These are phyloP conservation scores for Spialia ferax DNA, from an alignment of 2,888 invertebrate species.

Conservation along the genomic window DNA sequence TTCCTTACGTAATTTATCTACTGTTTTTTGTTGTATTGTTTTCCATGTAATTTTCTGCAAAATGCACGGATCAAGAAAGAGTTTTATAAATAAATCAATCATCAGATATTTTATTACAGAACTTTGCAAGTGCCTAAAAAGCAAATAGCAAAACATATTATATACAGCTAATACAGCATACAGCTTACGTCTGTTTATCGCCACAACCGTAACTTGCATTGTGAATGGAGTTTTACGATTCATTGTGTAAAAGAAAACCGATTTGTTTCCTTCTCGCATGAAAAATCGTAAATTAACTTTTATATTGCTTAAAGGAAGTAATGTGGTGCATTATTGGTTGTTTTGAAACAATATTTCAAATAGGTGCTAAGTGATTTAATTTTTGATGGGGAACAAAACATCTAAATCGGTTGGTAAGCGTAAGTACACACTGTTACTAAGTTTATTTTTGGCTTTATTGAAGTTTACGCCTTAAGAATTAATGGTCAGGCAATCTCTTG, in stretches of 20 bases:
- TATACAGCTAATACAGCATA: background rate
- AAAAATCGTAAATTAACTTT: slow-evolving; percentile 31
- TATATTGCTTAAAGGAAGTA: slow-evolving; percentile 14
- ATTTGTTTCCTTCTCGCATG: slow-evolving; percentile 21
- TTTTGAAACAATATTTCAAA: background rate
- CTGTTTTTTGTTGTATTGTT: too few relatives aligned
- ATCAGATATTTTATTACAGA: background rate
- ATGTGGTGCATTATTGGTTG: slow-evolving; percentile 6
- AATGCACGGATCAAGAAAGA: background rate
- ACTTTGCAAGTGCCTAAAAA: background rate
- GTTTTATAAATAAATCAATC: slow-evolving; percentile 10
- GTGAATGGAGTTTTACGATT: slow-evolving; percentile 33
- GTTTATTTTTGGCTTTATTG: too few relatives aligned
- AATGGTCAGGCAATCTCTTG: too few relatives aligned
- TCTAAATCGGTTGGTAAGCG: background rate
- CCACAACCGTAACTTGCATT: slow-evolving; percentile 27
- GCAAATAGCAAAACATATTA: slow-evolving; percentile 4
- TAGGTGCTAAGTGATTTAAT: background rate
- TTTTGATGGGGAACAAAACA: background rate
- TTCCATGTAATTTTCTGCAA: background rate
- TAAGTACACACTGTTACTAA: too few relatives aligned
- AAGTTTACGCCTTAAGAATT: too few relatives aligned
- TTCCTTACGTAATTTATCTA: too few relatives aligned
- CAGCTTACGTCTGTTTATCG: slow-evolving; percentile 17
- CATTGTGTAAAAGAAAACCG: slow-evolving; percentile 28